A percentile compares a stretch with the other conserved stretches of the same genome.
Evolutionary conservation across 1,140 invertebrate genomes (phyloP).

Genomic region (Phymastichus coffea): DNA sequence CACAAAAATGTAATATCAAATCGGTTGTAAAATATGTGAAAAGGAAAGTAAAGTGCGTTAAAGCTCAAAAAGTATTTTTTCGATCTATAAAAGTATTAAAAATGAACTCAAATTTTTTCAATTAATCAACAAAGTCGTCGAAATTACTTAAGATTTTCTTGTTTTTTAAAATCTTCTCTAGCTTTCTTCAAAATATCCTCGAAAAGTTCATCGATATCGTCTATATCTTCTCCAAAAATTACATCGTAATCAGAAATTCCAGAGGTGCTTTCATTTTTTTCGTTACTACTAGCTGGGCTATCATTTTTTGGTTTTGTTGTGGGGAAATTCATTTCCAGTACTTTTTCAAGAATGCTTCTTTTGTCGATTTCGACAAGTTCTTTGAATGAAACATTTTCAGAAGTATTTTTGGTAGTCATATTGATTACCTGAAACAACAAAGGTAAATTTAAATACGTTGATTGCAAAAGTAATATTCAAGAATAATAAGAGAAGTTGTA

Average conservation of each 20-base stretch:
- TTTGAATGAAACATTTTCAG: not conserved
- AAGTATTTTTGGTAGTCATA: not conserved
- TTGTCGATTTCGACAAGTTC: constrained; percentile 2
- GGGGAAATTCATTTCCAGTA: not conserved
- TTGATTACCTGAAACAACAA: not conserved
- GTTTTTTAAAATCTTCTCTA: not conserved
- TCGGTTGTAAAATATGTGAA: no score
- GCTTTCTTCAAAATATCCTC: constrained; percentile 5
- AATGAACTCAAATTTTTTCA: not conserved
- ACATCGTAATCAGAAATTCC: not conserved
- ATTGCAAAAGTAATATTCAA: not conserved
- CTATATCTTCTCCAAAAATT: constrained; percentile 3
- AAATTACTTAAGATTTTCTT: constrained; percentile 17
- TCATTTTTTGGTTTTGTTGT: no score
- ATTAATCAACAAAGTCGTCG: not conserved
- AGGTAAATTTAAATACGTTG: not conserved
- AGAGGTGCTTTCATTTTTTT: not conserved
- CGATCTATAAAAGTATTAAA: not conserved
- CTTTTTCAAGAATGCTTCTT: not conserved
- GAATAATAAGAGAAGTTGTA: not conserved
- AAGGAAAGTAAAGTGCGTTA: not conserved
- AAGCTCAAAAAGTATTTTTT: not conserved
- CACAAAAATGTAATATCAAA: not conserved
- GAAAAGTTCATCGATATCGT: constrained; percentile 18
- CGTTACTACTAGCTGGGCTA: not conserved